phyloP scores from a whole-genome alignment of 2,797 vertebrate genomes.

The Leptatherina wallacei region DNA sequence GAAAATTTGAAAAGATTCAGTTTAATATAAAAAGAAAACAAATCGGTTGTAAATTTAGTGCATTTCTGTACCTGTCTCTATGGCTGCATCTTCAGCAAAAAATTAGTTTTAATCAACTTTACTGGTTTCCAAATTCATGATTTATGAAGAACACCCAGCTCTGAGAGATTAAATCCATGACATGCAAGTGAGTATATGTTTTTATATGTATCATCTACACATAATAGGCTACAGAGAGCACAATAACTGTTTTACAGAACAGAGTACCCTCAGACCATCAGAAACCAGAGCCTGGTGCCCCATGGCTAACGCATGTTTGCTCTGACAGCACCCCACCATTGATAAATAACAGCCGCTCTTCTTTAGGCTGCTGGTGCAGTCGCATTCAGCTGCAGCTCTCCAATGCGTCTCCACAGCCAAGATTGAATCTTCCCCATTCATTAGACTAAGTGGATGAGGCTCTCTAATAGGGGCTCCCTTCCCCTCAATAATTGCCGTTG shows the following conservation, averaged over 20 bases:
- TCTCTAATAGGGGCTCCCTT: conserved; percentile 90
- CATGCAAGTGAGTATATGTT: not conserved
- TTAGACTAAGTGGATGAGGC: conserved; percentile 91
- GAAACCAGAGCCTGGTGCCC: conserved; percentile 69
- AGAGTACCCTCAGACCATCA: conserved; percentile 57
- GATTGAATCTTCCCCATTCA: conserved; percentile 91
- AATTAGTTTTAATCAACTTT: not conserved
- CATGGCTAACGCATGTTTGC: conserved; percentile 63
- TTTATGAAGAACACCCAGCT: conserved; percentile 31
- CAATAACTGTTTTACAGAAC: conserved; percentile 50
- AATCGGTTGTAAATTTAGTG: not conserved
- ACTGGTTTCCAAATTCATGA: not conserved
- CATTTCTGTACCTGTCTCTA: not conserved
- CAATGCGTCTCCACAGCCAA: conserved; percentile 84
- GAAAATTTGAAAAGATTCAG: not conserved
- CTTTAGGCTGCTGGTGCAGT: conserved; percentile 75
- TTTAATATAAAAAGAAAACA: not conserved
- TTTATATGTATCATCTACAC: conserved; percentile 19
- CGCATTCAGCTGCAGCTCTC: conserved; percentile 83
- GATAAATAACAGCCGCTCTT: conserved; percentile 83
- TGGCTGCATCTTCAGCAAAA: not conserved
- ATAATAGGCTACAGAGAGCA: conserved; percentile 40
- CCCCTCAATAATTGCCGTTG: conserved; percentile 91
- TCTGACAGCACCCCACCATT: conserved; percentile 72
- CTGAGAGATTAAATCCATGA: conserved; percentile 2